Base-by-base conservation (phyloP, 2,113 vertebrate genomes). In the Corvus moneduloides region DNA sequence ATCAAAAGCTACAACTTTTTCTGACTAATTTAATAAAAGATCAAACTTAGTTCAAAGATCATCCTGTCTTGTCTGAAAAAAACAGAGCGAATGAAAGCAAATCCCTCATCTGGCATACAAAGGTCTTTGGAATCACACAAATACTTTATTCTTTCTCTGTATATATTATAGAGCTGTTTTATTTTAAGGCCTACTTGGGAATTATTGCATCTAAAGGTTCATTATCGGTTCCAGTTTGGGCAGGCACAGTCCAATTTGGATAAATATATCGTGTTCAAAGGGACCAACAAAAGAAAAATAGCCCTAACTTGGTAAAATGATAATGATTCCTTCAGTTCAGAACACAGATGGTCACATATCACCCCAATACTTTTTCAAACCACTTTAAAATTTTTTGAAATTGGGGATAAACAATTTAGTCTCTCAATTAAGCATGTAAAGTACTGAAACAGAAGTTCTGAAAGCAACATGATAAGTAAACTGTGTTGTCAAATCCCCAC, bases 151-250 rank as follows among this genome's bases (percentile, higher is more conserved):
- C 84, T 95, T 95, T 92, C 59, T 89, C 71, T 91, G 49, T 16
- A 30, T 52, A 93, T 85, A 71, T 95, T 72, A 86, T 84, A 64
- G 73, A 95, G 73, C 94, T 97, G 73, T 93, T 97, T 97, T 96
- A 78, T 94, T 97, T 97, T 96, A 96, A 96, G 73, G 86, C 56
- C 82, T 97, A 11, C 63, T 96, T 95, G 90, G 56, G 78, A 96
- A 97, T 95, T 91, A 96, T 87, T 97, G 32, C 32, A 63, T 97
- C 86, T 88, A 64, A 68, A 86, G 20, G 41, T 67, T 94, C 90
- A 87, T 76, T 97, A 84, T 89, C 35, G 63, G 52, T 93, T 96
- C 48, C 64, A 87, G 27, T 96, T 94, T 94, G 69, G 90, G 58
- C 30, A 95, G 79, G 52, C 48, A 94, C 73, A 89, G 73, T 96